phyloP scores from a whole-genome alignment of 2,113 vertebrate species.

The Patagioenas fasciata region DNA sequence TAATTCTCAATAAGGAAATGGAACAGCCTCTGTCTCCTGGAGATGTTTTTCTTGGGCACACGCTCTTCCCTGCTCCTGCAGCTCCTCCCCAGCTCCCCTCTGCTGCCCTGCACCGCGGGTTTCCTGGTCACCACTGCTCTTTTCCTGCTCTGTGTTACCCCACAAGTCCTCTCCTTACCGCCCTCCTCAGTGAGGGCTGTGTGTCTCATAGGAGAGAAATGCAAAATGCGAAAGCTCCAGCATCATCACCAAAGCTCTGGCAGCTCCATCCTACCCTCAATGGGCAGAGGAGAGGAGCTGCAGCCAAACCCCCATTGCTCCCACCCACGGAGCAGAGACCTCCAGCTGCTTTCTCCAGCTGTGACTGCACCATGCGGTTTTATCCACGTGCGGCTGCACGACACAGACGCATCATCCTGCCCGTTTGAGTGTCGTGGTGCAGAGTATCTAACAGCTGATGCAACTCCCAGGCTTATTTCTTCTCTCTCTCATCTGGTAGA shows the following conservation, averaged over 20 bases:
- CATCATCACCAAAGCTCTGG: not conserved
- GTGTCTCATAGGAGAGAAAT: not conserved
- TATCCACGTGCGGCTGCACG: not conserved
- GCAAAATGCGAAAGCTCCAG: not conserved
- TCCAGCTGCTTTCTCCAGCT: not conserved
- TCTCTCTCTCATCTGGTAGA: not conserved
- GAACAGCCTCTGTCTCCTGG: not conserved
- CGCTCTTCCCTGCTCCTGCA: not conserved
- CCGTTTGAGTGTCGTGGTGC: not conserved
- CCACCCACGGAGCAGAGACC: not conserved
- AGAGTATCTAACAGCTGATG: not conserved
- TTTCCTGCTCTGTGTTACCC: not conserved
- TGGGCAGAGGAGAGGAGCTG: too few relatives aligned
- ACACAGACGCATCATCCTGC: not conserved
- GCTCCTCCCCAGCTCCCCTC: not conserved
- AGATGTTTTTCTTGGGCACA: conserved; percentile 12
- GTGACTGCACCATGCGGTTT: not conserved
- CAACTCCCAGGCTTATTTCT: not conserved
- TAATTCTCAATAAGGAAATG: conserved; percentile 42
- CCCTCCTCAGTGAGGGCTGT: not conserved
- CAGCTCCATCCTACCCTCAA: not conserved
- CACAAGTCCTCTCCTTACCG: not conserved
- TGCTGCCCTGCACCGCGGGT: not conserved
- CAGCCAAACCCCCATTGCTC: not conserved
- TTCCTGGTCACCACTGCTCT: not conserved